Base-by-base conservation (phyloP, 2,888 invertebrate genomes). In the Atrina japonica region DNA sequence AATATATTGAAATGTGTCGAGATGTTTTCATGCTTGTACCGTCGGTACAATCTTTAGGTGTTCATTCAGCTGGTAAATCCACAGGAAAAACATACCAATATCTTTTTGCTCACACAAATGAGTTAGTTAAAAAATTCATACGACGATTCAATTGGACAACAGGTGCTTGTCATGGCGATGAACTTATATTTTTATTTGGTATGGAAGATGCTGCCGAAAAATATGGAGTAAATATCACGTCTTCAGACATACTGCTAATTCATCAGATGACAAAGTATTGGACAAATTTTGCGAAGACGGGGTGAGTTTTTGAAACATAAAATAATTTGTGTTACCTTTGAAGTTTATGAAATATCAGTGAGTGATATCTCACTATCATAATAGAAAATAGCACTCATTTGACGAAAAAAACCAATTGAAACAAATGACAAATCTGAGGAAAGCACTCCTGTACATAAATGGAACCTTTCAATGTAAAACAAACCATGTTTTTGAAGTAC, bases 231-330 rank as follows among this genome's bases (percentile, higher is more conserved):
- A 16, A 49, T 6, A 23, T 18, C 16, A 3, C 30, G 7, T 14
- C 27, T 5, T 45, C 27, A 7, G 61, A 29, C 35, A 49, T 27
- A 21, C 18, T 56, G 3, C 49, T 61, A 11, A 27, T 43, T 16
- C 7, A 49, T 16, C 41, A 61, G 30, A 49, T 61, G 61, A 47
- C 29, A 14, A 21, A 45, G n/a, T 61, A 43, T 25, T 61, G 61
- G 61, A 43, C 49, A n/a, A 61, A 61, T 35, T 61, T 61, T 61
- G 61, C 61, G 3, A 61, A 61, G 16, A 47, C 49, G 16, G 61
- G 61, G 61, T 61, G 47, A 43, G 41, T 41, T 7, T 25, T 11
- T n/a, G n/a, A n/a, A n/a, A n/a, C n/a, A n/a, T n/a, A n/a, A n/a
- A n/a, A n/a, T n/a, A n/a, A n/a, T n/a, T n/a, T n/a, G n/a, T n/a